Base-by-base conservation (phyloP, 2,797 vertebrate genomes). In the Sebastes taczanowskii region DNA sequence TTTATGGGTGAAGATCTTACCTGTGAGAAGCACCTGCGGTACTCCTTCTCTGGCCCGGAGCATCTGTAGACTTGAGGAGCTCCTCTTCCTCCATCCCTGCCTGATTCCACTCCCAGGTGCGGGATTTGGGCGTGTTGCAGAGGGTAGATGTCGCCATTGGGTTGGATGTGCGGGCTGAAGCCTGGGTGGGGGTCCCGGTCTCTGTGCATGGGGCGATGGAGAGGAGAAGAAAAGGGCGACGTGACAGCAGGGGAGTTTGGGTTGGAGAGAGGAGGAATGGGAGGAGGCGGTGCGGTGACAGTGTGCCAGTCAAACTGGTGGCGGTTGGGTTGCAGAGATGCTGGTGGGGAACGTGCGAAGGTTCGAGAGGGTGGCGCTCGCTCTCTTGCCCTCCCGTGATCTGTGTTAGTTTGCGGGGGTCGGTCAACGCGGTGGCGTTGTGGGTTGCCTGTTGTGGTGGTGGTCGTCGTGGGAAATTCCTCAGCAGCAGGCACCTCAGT, bases 21-120 rank as follows among this genome's bases (percentile, higher is more conserved):
- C 95, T 96, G 94, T 3, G 91, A 90, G 72, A 92, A 94, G 84
- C 95, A 96, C 79, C 91, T 92, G 86, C 93, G 94, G 73, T 91
- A 78, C 83, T 95, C 95, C 77, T 82, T 93, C 81, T 94, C 92
- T 0, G 67, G 76, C 2, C 95, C 95, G 0, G 89, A 56, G 77
- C 96, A 96, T 65, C 68, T 93, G 91, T 91, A 89, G 59, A 77
- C 84, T 55, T n/a, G 89, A 11, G 84, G 29, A n/a, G 78, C 59
- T 62, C 52, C 84, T 59, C 85, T 69, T 25, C 78, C 84, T 71
- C 87, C 77, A 2, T 83, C 83, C 29, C 77, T 63, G 27, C 81
- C 74, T 4, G 73, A 60, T 70, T 91, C 89, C 0, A 8, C 66
- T 1, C 72, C 86, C 71, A 66, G 35, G 34, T 89, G 89, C 0